Conservation (phyloP, 2,113 vertebrate species). For the Psammodynastes pulverulentus region DNA sequence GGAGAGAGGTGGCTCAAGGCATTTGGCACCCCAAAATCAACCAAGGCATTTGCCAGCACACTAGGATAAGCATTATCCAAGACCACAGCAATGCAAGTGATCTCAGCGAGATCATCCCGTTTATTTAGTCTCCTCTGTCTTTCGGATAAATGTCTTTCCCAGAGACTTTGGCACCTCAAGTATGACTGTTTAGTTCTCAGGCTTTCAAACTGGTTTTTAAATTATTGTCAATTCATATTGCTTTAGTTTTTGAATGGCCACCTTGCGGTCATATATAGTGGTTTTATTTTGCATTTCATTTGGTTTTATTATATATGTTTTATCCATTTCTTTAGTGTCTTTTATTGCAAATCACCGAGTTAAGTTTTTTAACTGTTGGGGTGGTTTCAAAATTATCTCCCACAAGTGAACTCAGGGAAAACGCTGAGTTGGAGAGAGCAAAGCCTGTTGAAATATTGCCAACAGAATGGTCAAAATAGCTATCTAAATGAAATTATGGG, state of each 20-base stretch:
- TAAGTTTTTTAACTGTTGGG: neutral
- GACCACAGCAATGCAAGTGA: neutral
- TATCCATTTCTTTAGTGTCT: neutral
- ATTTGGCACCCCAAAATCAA: neutral
- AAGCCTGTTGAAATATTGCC: neutral
- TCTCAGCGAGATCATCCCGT: neutral
- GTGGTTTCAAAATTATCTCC: neutral
- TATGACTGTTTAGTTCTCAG: neutral
- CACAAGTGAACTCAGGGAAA: neutral
- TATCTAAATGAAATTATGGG: neutral
- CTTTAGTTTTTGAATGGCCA: neutral
- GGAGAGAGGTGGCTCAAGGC: neutral
- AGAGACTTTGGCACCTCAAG: neutral
- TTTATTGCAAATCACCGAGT: neutral
- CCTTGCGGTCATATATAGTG: neutral
- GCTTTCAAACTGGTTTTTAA: neutral
- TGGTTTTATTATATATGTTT: neutral
- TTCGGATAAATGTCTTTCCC: neutral
- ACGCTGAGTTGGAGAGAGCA: neutral
- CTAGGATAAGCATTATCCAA: neutral
- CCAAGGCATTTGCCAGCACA: neutral
- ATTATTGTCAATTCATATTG: neutral
- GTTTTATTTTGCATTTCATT: neutral
- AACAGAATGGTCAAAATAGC: neutral
- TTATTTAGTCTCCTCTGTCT: too few relatives aligned